These are phyloP conservation scores for Enoplolaimus lenunculus DNA, from an alignment of 2,888 invertebrate genomes.

Conservation along the genomic window DNA sequence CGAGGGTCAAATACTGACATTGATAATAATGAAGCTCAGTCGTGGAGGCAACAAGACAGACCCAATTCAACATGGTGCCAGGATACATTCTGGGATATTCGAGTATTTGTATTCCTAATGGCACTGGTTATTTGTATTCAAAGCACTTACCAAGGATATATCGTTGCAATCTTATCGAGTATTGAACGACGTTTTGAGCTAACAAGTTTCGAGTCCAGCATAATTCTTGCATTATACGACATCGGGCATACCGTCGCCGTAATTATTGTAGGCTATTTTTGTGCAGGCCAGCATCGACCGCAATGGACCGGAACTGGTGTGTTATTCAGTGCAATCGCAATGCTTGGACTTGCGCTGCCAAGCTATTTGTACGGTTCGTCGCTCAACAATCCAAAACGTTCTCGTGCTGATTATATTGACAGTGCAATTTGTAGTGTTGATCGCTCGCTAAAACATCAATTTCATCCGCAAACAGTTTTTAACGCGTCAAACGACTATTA, in stretches of 20 bases:
- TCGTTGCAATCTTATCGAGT: conserved; percentile 22
- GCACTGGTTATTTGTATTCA: conserved; percentile 20
- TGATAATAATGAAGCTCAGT: too few relatives aligned
- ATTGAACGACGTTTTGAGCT: conserved; percentile 23
- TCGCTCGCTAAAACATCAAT: background rate
- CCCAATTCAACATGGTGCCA: too few relatives aligned
- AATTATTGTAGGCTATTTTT: conserved; percentile 31
- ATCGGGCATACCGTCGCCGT: conserved; percentile 32
- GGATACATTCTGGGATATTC: conserved; percentile 2
- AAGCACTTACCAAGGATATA: conserved; percentile 24
- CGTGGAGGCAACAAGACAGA: too few relatives aligned
- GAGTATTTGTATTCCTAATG: conserved; percentile 23
- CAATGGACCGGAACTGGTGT: conserved; percentile 31
- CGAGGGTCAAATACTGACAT: too few relatives aligned
- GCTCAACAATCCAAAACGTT: background rate
- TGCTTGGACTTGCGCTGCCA: conserved; percentile 31
- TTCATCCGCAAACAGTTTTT: background rate
- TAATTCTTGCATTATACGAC: conserved; percentile 31
- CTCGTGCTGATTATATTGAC: background rate
- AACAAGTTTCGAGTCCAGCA: conserved; percentile 27
- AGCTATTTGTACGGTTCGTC: conserved; percentile 24
- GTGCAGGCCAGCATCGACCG: conserved; percentile 30
- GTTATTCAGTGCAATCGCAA: conserved; percentile 29
- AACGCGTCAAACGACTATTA: background rate
- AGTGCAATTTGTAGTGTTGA: background rate